Evolutionary conservation across 2,888 invertebrate genomes (phyloP).

Genomic region (Icerya purchasi): DNA sequence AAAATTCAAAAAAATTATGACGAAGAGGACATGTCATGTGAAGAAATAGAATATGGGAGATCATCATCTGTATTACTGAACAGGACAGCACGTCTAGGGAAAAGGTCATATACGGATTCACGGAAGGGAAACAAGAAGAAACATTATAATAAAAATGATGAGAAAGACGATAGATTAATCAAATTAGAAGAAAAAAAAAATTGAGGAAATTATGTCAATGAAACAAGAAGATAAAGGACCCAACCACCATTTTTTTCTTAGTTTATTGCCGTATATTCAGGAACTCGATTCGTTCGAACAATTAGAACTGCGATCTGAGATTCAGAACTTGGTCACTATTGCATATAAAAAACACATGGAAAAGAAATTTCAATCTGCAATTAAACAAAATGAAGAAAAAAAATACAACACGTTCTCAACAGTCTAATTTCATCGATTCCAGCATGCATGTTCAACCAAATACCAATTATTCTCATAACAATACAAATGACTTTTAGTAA

Average conservation of each 20-base stretch:
- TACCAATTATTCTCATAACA: too few relatives aligned
- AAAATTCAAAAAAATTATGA: background rate
- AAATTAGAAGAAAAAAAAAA: background rate
- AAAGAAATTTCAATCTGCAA: background rate
- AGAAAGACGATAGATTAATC: background rate
- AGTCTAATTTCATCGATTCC: too few relatives aligned
- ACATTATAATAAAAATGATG: background rate
- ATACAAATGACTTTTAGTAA: too few relatives aligned
- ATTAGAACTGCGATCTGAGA: background rate
- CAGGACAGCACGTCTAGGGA: background rate
- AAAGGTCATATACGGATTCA: background rate
- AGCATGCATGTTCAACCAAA: too few relatives aligned
- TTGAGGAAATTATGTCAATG: background rate
- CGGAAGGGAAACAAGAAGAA: background rate
- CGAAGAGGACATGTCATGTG: background rate
- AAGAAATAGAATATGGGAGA: background rate
- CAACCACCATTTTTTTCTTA: background rate
- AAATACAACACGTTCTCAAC: too few relatives aligned
- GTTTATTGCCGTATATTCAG: background rate
- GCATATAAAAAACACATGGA: background rate
- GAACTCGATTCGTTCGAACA: background rate
- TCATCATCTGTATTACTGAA: background rate
- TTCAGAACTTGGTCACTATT: background rate
- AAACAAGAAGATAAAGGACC: background rate
- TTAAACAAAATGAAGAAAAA: too few relatives aligned